phyloP scores from a whole-genome alignment of 2,113 vertebrate species.

The Periophthalmodon schlosseri region DNA sequence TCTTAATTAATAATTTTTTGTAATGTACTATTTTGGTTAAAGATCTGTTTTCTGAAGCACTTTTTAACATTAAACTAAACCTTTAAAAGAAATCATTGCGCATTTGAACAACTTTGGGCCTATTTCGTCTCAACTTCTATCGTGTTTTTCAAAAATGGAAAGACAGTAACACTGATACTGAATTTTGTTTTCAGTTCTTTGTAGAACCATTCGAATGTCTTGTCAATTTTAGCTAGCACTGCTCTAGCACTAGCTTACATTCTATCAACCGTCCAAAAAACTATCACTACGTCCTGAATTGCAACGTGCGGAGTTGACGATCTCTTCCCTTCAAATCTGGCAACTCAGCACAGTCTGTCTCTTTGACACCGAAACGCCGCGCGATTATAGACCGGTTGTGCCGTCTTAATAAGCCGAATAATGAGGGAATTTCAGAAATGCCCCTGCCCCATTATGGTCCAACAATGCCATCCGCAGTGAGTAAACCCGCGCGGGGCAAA shows the following conservation, averaged over 20 bases:
- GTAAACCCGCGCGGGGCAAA: conserved; percentile 88
- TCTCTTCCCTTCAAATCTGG: conserved; percentile 82
- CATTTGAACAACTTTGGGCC: no score
- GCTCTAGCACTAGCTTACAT: no score
- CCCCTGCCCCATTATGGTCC: conserved; percentile 93
- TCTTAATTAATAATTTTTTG: no score
- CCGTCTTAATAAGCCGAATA: conserved; percentile 99
- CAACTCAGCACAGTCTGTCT: conserved; percentile 81
- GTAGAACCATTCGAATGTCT: no score
- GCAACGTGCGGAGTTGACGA: conserved; percentile 28
- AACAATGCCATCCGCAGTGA: conserved; percentile 97
- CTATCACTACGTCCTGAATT: not conserved
- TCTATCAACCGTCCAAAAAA: conserved; percentile 5
- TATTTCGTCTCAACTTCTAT: no score
- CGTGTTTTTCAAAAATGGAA: no score
- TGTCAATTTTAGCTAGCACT: no score
- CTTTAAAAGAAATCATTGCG: no score
- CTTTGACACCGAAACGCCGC: conserved; percentile 82
- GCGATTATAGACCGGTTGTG: conserved; percentile 89
- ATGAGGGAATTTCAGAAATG: conserved; percentile 99
- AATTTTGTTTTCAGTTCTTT: no score
- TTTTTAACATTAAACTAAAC: no score
- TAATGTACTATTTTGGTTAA: not conserved
- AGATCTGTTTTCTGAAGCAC: not conserved
- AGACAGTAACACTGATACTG: no score